Base-by-base conservation (phyloP, 2,113 vertebrate species). In the Perccottus glenii region DNA sequence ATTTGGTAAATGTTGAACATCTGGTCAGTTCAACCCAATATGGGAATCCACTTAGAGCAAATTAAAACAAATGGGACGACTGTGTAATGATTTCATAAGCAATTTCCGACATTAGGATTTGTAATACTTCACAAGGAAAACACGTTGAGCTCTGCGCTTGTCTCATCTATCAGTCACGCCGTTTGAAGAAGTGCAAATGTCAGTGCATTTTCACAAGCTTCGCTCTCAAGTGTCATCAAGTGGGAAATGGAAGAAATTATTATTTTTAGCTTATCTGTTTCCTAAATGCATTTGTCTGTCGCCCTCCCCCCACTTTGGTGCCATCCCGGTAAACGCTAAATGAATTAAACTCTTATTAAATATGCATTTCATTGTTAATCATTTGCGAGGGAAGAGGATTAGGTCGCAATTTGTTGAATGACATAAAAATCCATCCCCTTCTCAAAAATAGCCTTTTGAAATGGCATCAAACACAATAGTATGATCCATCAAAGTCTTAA, bases 331-430 rank as follows among this genome's bases (percentile, higher is more conserved):
- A 80, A 75, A 89, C 81, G 75, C 86, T 86, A 85, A 90, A 91
- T 91, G 80, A 91, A 92, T 91, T 88, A 91, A 89, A 85, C 62
- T 67, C 76, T 84, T 77, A 88, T 92, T 89, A 92, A 92, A 91
- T 87, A 92, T 92, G 88, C 80, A 92, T 88, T 88, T 87, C 82
- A 84, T 89, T 92, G 85, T 91, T 92, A 92, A 92, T 92, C 91
- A 91, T 89, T 88, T 71, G 80, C 83, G 88, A 89, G 88, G 53
- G 82, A 86, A 88, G 88, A 86, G 91, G 89, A 92, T 93, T 92
- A 93, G 84, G 77, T 85, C 67, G 84, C 88, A 90, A 92, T 93
- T 91, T 92, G 86, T 83, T 70, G 90, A 91, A 91, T 92, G 65
- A 84, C 85, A 87, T 73, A 73, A 88, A 40, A 91, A 91, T 86